Base-by-base conservation (phyloP, 2,797 vertebrate genomes). In the Podarcis siculus region DNA sequence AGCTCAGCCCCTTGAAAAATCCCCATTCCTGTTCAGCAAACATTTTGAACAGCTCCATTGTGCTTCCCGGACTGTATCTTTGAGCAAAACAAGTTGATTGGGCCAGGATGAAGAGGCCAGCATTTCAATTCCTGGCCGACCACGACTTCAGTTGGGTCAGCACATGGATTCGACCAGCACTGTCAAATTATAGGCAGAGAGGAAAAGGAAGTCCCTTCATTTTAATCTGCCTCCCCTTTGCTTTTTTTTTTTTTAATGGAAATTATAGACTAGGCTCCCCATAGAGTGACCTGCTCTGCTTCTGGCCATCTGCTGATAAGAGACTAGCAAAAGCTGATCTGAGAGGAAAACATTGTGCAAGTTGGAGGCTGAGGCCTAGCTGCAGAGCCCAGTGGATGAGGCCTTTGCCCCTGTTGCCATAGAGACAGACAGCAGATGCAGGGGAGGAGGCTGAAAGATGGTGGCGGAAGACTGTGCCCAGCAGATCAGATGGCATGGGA, bases 371-470 rank as follows among this genome's bases (percentile, higher is more conserved):
- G n/a, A 78, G 76, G 81, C 81, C 87, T 79, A 58, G 77, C n/a
- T 61, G 25, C 61, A 21, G 76, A 64, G 35, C 83, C 71, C 79
- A 75, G 67, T 19, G 84, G 87, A 86, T 32, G 37, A 73, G 93
- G 88, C 92, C 93, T 93, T 94, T 93, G 94, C 90, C 92, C 90
- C 90, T 87, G 95, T 96, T 95, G 85, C 94, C 90, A 95, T 94
- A 91, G 95, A 93, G 91, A 95, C 94, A 94, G 94, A 93, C 93
- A 87, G 95, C 95, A 94, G 95, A 92, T 95, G 94, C 77, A 58
- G n/a, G 2, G 75, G 42, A 12, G 79, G 64, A 58, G 71, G 35
- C 23, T 32, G 77, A 78, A 80, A 87, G 39, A 66, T 72, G 80
- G 86, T 84, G 90, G 73, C 30, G 90, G 87, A 87, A 93, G 21